These are phyloP conservation scores for Ecdyonurus torrentis DNA, from an alignment of 2,888 invertebrate genomes.

Conservation along the genomic window DNA sequence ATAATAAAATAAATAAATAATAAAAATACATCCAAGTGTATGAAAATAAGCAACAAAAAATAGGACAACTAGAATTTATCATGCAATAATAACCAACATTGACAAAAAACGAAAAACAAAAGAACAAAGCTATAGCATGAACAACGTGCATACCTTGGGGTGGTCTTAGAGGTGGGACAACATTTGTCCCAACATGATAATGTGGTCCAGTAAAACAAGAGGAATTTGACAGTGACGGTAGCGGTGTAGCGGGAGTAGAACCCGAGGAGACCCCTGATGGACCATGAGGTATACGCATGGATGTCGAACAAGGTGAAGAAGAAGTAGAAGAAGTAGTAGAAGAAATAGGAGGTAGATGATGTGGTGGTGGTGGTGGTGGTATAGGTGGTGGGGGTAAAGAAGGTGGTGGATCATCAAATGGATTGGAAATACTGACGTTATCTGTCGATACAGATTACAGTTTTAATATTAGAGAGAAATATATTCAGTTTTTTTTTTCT, in stretches of 20 bases:
- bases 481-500: no score
- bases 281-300: background rate
- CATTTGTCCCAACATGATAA: background rate
- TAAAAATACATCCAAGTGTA: no score
- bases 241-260: background rate
- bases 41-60: no score
- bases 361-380: conserved; percentile 15
- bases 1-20: no score
- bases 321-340: no score
- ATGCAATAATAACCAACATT: conserved; percentile 7
- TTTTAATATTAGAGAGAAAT: no score
- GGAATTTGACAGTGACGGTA: background rate
- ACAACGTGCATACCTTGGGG: conserved; percentile 16
- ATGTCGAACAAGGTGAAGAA: conserved; percentile 8
- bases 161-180: conserved; percentile 23
- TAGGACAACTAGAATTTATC: no score
- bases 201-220: background rate
- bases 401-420: conserved; percentile 49
- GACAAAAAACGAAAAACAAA: conserved; percentile 4
- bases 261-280: background rate
- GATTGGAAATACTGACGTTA: conserved; percentile 74
- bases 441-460: no score
- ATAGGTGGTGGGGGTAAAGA: background rate
- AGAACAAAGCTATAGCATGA: conserved; percentile 9
- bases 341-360: conserved; percentile 16